Evolutionary conservation across 2,113 vertebrate species (phyloP), one percentile per base, ranked within the genome.

Genomic region (Numenius arquata): DNA sequence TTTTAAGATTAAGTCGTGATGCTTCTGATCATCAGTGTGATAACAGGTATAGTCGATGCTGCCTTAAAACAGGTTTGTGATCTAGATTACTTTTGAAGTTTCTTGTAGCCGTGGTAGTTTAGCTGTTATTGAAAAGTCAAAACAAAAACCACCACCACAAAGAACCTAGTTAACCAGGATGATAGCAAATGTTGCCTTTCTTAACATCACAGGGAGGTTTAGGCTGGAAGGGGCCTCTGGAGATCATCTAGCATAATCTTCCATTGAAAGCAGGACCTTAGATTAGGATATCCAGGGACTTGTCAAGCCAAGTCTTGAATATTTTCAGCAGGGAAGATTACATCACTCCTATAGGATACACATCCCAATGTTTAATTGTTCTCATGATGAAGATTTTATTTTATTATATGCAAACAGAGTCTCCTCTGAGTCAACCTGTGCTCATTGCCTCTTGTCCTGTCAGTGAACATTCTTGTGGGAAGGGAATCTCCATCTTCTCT

Each of bases 221-320:
- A 62, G n/a, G 4, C 8, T 58, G 11, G 25, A 84, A 89, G 12
- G 2, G 21, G 36, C 4, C 12, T 55, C 23, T 68, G 55, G 30
- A 90, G 21, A 45, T 66, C 5, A 23, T 23, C 10, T 22, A 38
- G 3, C 11, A 3, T 62, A 67, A 65, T 6, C 27, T 70, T 61
- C 19, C 25, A 5, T 48, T 67, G 36, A 77, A 55, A 74, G 21
- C 3, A 71, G 26, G 25, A 48, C 5, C 3, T 50, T 59, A 41
- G 21, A 61, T 78, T 48, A 48, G 16, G n/a, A 78, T 88, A 52
- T 34, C 11, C 0, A 0, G 26, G 18, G 6, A 12, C 27, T 12
- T 76, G 26, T 43, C 20, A 76, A 95, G 15, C 30, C 48, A 75
- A 15, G 3, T 45, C 38, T 79, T 88, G 36, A 58, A 34, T 71